Conservation (phyloP, 2,888 invertebrate species). For the Caenorhabditis sinica region DNA sequence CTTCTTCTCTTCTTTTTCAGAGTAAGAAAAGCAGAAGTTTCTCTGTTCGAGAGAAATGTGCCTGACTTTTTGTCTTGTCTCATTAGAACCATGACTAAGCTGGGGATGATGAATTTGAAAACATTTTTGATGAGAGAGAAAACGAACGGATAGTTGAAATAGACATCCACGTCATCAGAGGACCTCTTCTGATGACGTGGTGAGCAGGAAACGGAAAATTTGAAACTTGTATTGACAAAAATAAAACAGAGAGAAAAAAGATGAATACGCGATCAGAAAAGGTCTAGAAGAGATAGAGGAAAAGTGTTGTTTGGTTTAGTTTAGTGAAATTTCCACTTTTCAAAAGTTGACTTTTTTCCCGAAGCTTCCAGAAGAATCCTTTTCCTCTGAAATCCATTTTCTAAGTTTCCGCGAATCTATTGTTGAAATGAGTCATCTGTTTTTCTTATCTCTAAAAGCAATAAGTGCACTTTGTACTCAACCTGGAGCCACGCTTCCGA, state of each 20-base stretch:
- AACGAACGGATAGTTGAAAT: conserved; percentile 30
- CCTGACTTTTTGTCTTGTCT: conserved; percentile 1
- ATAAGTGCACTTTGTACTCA: conserved; percentile 35
- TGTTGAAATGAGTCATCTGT: not conserved
- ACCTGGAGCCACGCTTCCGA: conserved; percentile 4
- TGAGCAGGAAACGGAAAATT: not conserved
- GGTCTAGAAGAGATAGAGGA: conserved; percentile 2
- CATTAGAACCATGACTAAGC: conserved; percentile 20
- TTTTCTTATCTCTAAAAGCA: not conserved
- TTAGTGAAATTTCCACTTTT: conserved; percentile 3
- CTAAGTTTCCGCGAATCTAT: not conserved
- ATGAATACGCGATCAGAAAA: conserved; percentile 2
- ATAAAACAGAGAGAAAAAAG: conserved; percentile 6
- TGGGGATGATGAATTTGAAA: conserved; percentile 21
- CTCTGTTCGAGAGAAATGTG: not conserved
- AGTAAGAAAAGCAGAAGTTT: not conserved
- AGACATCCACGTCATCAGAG: conserved; percentile 23
- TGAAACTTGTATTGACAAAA: conserved; percentile 14
- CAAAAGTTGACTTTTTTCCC: not conserved
- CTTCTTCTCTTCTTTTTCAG: conserved; percentile 6
- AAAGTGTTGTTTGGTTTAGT: not conserved
- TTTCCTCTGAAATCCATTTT: not conserved
- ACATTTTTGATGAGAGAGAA: conserved; percentile 26
- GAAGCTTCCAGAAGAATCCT: too few relatives aligned
- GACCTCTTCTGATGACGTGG: conserved; percentile 15